Conservation (phyloP, 2,113 vertebrate species). For the Eptesicus fuscus region DNA sequence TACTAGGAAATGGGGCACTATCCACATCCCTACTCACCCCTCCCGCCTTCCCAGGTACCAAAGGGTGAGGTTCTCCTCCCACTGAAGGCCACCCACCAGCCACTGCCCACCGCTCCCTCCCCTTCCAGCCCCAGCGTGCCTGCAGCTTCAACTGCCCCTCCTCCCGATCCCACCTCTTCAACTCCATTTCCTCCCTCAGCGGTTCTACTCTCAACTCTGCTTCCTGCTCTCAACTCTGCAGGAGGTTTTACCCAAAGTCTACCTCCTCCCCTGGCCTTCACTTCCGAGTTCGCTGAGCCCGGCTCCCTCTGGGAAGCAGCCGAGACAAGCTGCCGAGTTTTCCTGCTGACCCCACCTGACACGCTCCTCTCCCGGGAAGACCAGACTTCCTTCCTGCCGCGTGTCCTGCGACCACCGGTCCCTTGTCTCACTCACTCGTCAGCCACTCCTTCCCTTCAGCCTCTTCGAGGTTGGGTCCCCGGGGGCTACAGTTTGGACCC, state of each 20-base stretch:
- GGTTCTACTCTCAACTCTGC: neutral
- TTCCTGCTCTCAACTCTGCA: neutral
- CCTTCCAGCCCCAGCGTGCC: neutral
- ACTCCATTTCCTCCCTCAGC: neutral
- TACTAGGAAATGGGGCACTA: neutral
- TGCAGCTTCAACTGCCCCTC: neutral
- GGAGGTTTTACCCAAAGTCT: neutral
- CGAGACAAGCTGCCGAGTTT: neutral
- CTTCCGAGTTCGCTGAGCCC: neutral
- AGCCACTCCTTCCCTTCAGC: neutral
- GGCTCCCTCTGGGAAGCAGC: neutral
- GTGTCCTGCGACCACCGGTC: neutral
- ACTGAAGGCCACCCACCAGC: neutral
- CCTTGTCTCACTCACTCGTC: neutral
- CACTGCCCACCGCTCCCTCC: no score
- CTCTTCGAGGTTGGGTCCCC: neutral
- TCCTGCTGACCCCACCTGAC: neutral
- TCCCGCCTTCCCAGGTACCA: neutral
- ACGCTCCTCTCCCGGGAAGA: neutral
- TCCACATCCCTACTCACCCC: accelerated
- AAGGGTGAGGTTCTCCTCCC: neutral
- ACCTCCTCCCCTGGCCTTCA: neutral
- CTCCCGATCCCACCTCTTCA: no score
- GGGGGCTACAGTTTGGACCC: neutral
- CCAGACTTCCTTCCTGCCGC: neutral